Percentiles rank a stretch among this genome's conserved stretches.
Conservation (phyloP, 2,113 vertebrate species). For the Tympanuchus pallidicinctus region DNA sequence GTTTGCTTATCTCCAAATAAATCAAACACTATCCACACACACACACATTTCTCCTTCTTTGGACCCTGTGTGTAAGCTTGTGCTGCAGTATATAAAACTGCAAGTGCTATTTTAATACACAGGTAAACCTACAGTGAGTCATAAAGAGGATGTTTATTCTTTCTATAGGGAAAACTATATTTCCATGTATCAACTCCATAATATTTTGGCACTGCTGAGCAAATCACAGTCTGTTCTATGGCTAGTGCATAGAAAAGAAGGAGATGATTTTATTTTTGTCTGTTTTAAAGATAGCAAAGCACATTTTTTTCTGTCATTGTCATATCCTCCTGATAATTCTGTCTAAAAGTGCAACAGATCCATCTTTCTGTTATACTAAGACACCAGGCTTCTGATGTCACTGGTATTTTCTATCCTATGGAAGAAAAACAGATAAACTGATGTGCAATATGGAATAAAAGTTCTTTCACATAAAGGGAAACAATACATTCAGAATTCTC, state of each 20-base stretch:
- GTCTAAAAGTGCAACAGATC: background rate
- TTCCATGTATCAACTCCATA: background rate
- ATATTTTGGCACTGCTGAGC: background rate
- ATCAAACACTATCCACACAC: background rate
- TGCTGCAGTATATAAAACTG: background rate
- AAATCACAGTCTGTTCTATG: background rate
- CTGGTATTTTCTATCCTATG: background rate
- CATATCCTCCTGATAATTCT: background rate
- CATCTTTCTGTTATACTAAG: background rate
- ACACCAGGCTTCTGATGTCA: background rate
- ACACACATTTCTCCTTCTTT: accelerated
- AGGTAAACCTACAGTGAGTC: background rate
- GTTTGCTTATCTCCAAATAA: background rate
- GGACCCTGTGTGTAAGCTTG: background rate
- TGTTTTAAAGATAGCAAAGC: background rate
- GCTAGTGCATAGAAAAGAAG: background rate
- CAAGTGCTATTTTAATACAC: background rate
- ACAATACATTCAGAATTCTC: background rate
- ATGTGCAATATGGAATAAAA: background rate
- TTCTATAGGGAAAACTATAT: background rate
- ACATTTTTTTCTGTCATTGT: background rate
- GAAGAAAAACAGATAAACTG: background rate
- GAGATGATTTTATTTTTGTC: background rate
- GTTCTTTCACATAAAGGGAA: background rate
- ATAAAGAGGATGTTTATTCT: background rate